Conservation (phyloP, 2,888 invertebrate genomes). For the Drosophila aldrichi region DNA sequence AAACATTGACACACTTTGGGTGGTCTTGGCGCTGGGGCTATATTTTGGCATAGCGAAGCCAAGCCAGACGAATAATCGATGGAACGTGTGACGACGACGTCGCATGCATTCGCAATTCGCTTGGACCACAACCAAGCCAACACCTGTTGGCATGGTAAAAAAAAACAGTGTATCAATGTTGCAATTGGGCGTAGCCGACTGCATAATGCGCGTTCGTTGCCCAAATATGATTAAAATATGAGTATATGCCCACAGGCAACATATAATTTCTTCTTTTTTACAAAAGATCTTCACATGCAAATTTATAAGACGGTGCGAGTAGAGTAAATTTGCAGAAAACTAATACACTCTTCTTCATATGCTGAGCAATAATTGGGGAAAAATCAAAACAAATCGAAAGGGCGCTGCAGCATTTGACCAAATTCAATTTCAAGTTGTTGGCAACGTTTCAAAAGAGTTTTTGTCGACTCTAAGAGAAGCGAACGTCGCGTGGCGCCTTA, state of each 20-base stretch:
- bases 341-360: not conserved
- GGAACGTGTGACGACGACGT: slow-evolving; percentile 66
- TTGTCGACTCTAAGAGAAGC: slow-evolving; percentile 42
- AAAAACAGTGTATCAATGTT: not conserved
- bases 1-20: slow-evolving; percentile 81
- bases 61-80: slow-evolving; percentile 67
- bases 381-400: slow-evolving; percentile 42
- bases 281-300: too few relatives aligned
- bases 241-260: too few relatives aligned
- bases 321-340: not conserved
- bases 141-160: slow-evolving; percentile 58
- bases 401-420: slow-evolving; percentile 70
- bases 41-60: slow-evolving; percentile 61
- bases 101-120: slow-evolving; percentile 43
- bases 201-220: not conserved
- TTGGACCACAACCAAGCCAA: slow-evolving; percentile 32
- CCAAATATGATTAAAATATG: too few relatives aligned
- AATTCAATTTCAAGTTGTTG: slow-evolving; percentile 79
- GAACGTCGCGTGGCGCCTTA: slow-evolving; percentile 45
- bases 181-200: not conserved
- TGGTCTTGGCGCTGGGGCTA: slow-evolving; percentile 74
- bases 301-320: too few relatives aligned
- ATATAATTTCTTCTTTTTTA: too few relatives aligned
- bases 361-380: not conserved
- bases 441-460: slow-evolving; percentile 68